Evolutionary conservation across 2,888 invertebrate genomes (phyloP).

Genomic region (Empis stercorea): DNA sequence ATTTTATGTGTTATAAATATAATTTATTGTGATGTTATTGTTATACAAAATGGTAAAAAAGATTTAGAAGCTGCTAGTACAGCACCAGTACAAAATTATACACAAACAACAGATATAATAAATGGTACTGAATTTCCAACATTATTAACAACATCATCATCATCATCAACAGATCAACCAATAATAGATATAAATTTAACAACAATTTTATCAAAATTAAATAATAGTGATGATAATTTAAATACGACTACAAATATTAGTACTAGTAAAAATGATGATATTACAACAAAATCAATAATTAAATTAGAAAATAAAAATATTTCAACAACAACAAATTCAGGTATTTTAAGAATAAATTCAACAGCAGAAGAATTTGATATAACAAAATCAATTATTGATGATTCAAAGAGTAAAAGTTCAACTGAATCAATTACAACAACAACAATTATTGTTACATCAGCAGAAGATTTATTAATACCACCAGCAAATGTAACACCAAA

Average conservation of each 20-base stretch:
- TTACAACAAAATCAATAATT: neutral
- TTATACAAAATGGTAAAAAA: too few relatives aligned
- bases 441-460: neutral
- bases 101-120: neutral
- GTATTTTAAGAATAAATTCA: neutral
- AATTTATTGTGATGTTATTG: too few relatives aligned
- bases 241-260: too few relatives aligned
- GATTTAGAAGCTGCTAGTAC: neutral
- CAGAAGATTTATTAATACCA: neutral
- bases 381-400: neutral
- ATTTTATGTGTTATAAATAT: neutral
- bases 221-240: too few relatives aligned
- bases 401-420: neutral
- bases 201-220: neutral
- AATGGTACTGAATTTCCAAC: neutral
- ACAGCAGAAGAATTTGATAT: too few relatives aligned
- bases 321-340: neutral
- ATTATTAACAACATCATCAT: neutral
- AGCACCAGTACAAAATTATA: neutral
- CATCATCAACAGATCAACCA: too few relatives aligned
- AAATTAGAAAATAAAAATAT: neutral
- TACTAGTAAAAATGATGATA: too few relatives aligned
- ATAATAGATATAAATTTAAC: neutral
- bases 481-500: conserved; percentile 1
- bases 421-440: neutral